phyloP scores from a whole-genome alignment of 2,888 invertebrate genomes.

The Euplagia quadripunctaria region DNA sequence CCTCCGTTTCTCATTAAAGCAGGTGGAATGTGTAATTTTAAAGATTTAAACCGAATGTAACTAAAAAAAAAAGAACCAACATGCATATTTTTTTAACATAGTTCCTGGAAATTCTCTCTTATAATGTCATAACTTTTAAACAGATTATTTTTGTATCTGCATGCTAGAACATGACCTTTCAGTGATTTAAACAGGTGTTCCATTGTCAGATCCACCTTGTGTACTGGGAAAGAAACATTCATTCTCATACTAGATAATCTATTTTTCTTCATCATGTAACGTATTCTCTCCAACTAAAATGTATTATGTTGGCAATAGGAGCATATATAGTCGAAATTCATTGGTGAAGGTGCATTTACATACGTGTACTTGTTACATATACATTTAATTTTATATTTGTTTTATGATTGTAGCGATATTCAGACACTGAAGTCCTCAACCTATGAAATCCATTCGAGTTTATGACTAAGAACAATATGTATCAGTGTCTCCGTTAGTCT shows the following conservation, averaged over 20 bases:
- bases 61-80: too few relatives aligned
- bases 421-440: constrained; percentile 1
- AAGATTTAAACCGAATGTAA: too few relatives aligned
- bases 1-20: too few relatives aligned
- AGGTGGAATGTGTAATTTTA: too few relatives aligned
- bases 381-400: constrained; percentile 42
- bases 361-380: constrained; percentile 47
- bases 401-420: constrained; percentile 23
- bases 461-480: constrained; percentile 19
- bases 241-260: not conserved
- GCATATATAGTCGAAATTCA: constrained; percentile 54
- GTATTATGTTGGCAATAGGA: constrained; percentile 47
- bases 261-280: constrained; percentile 1
- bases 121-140: too few relatives aligned
- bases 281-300: constrained; percentile 45
- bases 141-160: too few relatives aligned
- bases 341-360: constrained; percentile 83
- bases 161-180: too few relatives aligned
- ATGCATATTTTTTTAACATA: too few relatives aligned
- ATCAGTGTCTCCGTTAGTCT: constrained; percentile 17
- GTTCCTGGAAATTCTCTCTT: too few relatives aligned
- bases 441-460: not conserved
- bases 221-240: not conserved
- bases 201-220: not conserved
- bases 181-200: too few relatives aligned